Base-by-base conservation (phyloP, 2,113 vertebrate species). In the Phaetusa simplex region DNA sequence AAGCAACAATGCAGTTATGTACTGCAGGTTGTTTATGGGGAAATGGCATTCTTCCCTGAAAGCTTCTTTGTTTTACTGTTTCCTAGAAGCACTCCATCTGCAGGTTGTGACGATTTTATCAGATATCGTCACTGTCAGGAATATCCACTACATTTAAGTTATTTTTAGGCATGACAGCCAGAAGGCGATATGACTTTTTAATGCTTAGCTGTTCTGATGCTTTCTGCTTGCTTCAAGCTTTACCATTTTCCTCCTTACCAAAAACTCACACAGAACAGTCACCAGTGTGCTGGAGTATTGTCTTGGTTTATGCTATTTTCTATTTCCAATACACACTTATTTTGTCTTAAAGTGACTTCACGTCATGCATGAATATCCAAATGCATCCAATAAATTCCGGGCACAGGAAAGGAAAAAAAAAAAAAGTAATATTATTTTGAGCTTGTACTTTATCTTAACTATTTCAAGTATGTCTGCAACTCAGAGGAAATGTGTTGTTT, bases 71-170 rank as follows among this genome's bases (percentile, higher is more conserved):
- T 50, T 61, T 64, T 52, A 61, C 29, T 6, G 1, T 58, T 94
- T 77, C 64, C 88, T 94, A 91, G 70, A 95, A 93, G 53, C 72
- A 82, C 19, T 94, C 53, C 71, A 73, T 85, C 80, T 92, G 73
- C 49, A 55, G n/a, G 21, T 70, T 94, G 55, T 40, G 77, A 79
- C 2, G 14, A 67, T 76, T 74, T 86, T 84, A 81, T 85, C 59
- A 62, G 65, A 70, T 11, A 4, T 36, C 47, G 45, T 58, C 56
- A 58, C 49, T 55, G 36, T 56, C 36, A 52, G 49, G 55, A 89
- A 66, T 73, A 96, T 52, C 70, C 61, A 77, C 65, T 78, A 64
- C 40, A 40, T 83, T 76, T 38, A 53, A 61, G 32, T 72, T 80
- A 69, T 93, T 83, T 90, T 94, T 52, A 90, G 38, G 61, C 0